Conservation (phyloP, 2,113 vertebrate species). For the Lepus europaeus region DNA sequence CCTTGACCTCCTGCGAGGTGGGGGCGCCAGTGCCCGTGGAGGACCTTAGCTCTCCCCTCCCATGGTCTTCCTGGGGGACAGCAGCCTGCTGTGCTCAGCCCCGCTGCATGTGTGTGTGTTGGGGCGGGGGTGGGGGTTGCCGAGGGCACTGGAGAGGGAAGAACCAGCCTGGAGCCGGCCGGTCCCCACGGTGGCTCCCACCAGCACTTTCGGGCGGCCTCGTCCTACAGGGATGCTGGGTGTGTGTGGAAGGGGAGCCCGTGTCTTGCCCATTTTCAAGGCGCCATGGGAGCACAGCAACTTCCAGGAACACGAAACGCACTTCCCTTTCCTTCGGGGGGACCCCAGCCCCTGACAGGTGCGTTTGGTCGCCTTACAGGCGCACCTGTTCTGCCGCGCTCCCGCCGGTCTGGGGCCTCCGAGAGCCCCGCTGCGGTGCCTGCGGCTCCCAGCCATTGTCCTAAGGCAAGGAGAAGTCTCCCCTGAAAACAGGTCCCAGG, state of each 20-base stretch:
- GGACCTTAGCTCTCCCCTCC: not conserved
- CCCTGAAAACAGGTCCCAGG: conserved; percentile 84
- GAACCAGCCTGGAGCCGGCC: accelerated
- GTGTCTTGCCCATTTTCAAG: too few relatives aligned
- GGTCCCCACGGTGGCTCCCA: accelerated
- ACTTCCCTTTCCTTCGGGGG: accelerated
- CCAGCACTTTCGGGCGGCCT: accelerated
- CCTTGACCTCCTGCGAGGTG: too few relatives aligned
- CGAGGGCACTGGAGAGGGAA: too few relatives aligned
- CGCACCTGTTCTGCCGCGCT: not conserved
- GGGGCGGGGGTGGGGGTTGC: too few relatives aligned
- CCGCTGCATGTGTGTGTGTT: too few relatives aligned
- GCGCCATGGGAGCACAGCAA: not conserved
- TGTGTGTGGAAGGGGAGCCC: too few relatives aligned
- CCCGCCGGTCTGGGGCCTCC: accelerated
- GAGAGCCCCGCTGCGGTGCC: not conserved
- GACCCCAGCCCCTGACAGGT: accelerated
- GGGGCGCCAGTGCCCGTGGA: too few relatives aligned
- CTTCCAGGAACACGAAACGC: not conserved
- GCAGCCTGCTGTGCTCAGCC: too few relatives aligned
- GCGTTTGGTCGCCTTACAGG: accelerated
- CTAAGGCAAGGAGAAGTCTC: conserved; percentile 79
- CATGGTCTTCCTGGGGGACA: accelerated
- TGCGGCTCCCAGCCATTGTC: conserved; percentile 72
- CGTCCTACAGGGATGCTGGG: accelerated